These are phyloP conservation scores for Molanna angustata DNA, from an alignment of 2,888 invertebrate genomes.

Conservation along the genomic window DNA sequence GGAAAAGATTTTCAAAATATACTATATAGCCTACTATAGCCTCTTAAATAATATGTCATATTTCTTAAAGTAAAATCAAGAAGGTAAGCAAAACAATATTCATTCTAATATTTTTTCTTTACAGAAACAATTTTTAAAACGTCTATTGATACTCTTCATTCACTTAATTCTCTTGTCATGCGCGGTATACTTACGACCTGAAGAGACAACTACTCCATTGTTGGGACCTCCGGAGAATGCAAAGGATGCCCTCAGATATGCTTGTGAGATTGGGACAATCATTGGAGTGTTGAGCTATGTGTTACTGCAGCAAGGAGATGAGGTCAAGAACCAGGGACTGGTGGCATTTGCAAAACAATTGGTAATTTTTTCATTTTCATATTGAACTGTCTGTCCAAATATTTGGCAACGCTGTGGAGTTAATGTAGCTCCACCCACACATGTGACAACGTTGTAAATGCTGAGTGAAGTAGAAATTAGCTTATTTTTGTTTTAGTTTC, in stretches of 20 bases:
- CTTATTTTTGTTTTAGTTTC: too few species aligned
- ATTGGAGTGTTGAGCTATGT: slow-evolving; percentile 85
- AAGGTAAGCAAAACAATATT: too few species aligned
- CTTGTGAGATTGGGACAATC: slow-evolving; percentile 82
- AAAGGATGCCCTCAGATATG: slow-evolving; percentile 58
- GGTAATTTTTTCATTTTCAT: slow-evolving; percentile 52
- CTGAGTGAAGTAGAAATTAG: too few species aligned
- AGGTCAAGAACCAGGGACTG: slow-evolving; percentile 91
- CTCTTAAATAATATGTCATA: too few species aligned
- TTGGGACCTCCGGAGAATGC: slow-evolving; percentile 55
- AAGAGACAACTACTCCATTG: slow-evolving; percentile 56
- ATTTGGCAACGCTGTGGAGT: too few species aligned
- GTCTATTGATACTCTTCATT: slow-evolving; percentile 80
- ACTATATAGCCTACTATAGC: too few species aligned
- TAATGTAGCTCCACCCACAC: too few species aligned
- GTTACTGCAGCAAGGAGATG: slow-evolving; percentile 89
- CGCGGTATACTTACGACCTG: slow-evolving; percentile 89
- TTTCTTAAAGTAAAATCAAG: too few species aligned
- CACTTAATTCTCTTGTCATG: slow-evolving; percentile 86
- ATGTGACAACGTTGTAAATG: too few species aligned
- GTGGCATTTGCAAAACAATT: slow-evolving; percentile 87
- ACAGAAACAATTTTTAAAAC: slow-evolving; percentile 89
- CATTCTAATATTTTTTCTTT: too few species aligned
- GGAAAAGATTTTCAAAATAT: too few species aligned
- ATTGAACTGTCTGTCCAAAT: too few species aligned